Base-by-base conservation (phyloP, 2,888 invertebrate species). In the Tenthredo livida region DNA sequence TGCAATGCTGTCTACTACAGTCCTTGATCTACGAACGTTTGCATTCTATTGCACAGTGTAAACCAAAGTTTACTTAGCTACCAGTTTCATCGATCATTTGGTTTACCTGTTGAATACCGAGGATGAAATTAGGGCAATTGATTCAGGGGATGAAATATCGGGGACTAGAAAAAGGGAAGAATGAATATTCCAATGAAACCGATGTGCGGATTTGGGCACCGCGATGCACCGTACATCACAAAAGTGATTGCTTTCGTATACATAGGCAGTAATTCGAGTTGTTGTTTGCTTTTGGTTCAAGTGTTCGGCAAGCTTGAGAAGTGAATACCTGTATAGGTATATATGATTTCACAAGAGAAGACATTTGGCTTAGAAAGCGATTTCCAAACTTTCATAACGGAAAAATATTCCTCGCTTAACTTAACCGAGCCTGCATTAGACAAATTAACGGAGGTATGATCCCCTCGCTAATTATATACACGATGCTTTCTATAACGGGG, bases 321-420 rank as follows among this genome's bases (percentile, higher is more conserved):
- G 29, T n/a, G 33, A 29, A 29, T 50, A 37, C 4, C 1, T 33
- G 2, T 33, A 33, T 33, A 33, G 2, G 4, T 33, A 33, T 33
- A 37, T 7, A 29, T 29, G 25, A 15, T 77, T 77, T 77, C 77
- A 77, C 77, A 77, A 77, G 47, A 54, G 77, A 9, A 54, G 4
- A 33, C 29, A 29, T 77, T 50, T 77, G 29, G 5, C 54, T 77
- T 50, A 21, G 50, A 47, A 47, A 77, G 58, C 29, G 80, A 70
- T 83, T 72, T 83, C 82, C 72, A 85, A 85, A 72, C 82, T 85
- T 85, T 85, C 85, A 67, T 72, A 85, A 82, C 82, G 85, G 85
- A 58, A 73, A 85, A 85, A 25, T 85, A 47, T 72, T 82, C 21
- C 21, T 78, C 75, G 15, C 75, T 61, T 25, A 21, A 43, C 21